These are phyloP conservation scores for Micropterix aruncella DNA, from an alignment of 2,888 invertebrate species.

Conservation along the genomic window DNA sequence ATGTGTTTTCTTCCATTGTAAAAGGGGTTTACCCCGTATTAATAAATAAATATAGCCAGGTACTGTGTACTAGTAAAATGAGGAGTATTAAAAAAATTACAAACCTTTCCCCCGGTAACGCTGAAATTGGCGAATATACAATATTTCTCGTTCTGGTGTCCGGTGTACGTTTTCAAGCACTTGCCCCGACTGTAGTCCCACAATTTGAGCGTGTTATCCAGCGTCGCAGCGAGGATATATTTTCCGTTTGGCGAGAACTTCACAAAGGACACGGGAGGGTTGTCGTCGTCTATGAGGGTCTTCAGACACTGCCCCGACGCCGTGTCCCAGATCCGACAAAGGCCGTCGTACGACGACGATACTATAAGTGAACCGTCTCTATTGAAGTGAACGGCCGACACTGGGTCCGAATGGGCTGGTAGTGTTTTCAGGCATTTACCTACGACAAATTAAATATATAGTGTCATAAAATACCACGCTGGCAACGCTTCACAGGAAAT, in stretches of 20 bases:
- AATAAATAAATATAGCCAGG: no score
- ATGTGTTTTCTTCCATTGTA: not conserved
- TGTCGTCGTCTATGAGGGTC: conserved; percentile 97
- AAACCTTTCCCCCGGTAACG: conserved; percentile 96
- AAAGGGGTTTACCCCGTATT: not conserved
- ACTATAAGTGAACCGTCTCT: conserved; percentile 97
- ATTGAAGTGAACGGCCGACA: conserved; percentile 97
- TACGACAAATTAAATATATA: no score
- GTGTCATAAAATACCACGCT: no score
- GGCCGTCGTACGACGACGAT: conserved; percentile 96
- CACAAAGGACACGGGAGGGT: conserved; percentile 98
- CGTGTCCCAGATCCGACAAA: conserved; percentile 99
- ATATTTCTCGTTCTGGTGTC: conserved; percentile 98
- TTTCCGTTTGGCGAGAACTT: conserved; percentile 99
- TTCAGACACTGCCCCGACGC: conserved; percentile 98
- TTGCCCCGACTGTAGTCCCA: conserved; percentile 99
- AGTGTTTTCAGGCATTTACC: conserved; percentile 91
- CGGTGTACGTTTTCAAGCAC: conserved; percentile 95
- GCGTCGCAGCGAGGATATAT: conserved; percentile 94
- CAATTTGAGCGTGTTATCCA: conserved; percentile 95
- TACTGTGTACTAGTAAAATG: no score
- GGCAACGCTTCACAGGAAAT: no score
- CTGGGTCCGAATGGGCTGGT: conserved; percentile 98
- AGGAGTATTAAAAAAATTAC: conserved; percentile 12
- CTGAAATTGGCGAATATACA: conserved; percentile 99